Evolutionary conservation across 2,888 invertebrate genomes (phyloP), one percentile per base, ranked within the genome.

Genomic region (Apamea epomidion): DNA sequence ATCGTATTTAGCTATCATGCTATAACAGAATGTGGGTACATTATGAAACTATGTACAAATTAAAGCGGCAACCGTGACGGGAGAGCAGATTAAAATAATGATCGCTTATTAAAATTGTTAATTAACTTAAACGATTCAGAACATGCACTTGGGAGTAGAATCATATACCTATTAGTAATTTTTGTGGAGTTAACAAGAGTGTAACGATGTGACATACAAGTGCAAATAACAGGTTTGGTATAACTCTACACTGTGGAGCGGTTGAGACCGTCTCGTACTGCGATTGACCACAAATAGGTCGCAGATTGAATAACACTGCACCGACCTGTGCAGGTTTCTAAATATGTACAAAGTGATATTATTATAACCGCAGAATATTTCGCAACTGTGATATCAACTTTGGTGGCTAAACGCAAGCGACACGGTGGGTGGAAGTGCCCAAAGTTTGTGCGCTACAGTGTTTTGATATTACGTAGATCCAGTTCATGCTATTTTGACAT

Each of bases 221-320:
- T 87, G 89, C 79, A 76, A 77, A 81, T 86, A 89, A 91, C 92
- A 91, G 89, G 92, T 93, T 92, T 90, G 88, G 82, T 78, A 77
- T 72, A 81, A 75, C 72, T 79, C 45, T 58, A 81, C 74, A 71
- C 85, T 80, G 86, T 83, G 87, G 88, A 90, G 91, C 87, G 90
- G 91, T 91, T 91, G 91, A 90, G 90, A 90, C 89, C 87, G 91
- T 91, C 91, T 93, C 92, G 89, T 90, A 91, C 92, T 90, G 88
- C 89, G 92, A 92, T 92, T 94, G 93, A 96, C 97, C 97, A 92
- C 97, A 97, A 97, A 95, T 96, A 94, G 97, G 97, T 95, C 96
- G 95, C 92, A 94, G 92, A 96, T 97, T 96, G 92, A 95, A 97
- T 97, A 96, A 95, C 96, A 93, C 91, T 91, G 92, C 92, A 92